phyloP scores from a whole-genome alignment of 2,888 invertebrate genomes.

The Heteromyza rotundicornis region DNA sequence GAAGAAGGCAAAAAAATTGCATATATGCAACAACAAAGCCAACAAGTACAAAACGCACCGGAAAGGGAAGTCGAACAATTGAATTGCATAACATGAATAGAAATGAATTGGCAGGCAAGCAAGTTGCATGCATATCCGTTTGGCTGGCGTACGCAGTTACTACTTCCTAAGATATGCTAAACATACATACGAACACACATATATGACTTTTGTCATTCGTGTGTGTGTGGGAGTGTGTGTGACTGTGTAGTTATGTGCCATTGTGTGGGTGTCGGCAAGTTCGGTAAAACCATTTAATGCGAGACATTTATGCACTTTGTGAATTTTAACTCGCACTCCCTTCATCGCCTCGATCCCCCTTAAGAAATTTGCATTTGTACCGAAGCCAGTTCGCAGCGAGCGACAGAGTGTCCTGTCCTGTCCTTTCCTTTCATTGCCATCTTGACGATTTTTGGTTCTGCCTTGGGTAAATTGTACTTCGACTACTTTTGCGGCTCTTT shows the following conservation, averaged over 20 bases:
- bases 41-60: background rate
- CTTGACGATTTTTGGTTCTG: background rate
- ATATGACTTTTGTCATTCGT: constrained; percentile 32
- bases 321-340: constrained; percentile 9
- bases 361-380: background rate
- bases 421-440: constrained; percentile 9
- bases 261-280: constrained; percentile 18
- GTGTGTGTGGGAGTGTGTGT: constrained; percentile 17
- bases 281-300: constrained; percentile 34
- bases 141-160: background rate
- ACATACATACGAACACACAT: background rate
- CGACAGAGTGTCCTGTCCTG: no score
- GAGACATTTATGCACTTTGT: constrained; percentile 42
- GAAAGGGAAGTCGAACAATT: constrained; percentile 41
- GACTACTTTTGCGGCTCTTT: background rate
- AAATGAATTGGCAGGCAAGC: constrained; percentile 48
- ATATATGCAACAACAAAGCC: background rate
- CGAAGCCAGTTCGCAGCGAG: constrained; percentile 10
- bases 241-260: background rate
- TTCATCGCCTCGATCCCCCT: no score
- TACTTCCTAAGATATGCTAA: background rate
- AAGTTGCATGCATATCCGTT: background rate
- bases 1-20: background rate
- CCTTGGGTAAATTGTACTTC: background rate
- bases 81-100: constrained; percentile 57